Conservation (phyloP, 1,140 invertebrate species). For the Ganaspis sp. region DNA sequence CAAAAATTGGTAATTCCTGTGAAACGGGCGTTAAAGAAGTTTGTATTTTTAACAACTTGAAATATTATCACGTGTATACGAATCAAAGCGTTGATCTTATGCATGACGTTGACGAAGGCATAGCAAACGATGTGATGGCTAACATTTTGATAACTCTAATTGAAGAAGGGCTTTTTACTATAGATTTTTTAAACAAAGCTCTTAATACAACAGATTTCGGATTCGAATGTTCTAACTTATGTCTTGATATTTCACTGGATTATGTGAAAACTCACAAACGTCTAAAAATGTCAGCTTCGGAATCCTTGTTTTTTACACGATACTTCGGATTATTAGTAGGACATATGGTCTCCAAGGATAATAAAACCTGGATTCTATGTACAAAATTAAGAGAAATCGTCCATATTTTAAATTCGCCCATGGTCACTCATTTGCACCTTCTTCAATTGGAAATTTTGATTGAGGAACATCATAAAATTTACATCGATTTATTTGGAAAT, state of each 20-base stretch:
- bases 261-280: slow-evolving; percentile 11
- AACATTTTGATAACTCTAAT: slow-evolving; percentile 8
- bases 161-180: background rate
- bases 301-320: slow-evolving; percentile 8
- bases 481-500: slow-evolving; percentile 10
- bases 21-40: background rate
- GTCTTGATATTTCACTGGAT: background rate
- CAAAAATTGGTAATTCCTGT: background rate
- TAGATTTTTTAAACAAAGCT: background rate
- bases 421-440: background rate
- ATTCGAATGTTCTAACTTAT: slow-evolving; percentile 1
- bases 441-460: slow-evolving; percentile 3
- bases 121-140: background rate
- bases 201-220: background rate
- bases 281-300: slow-evolving; percentile 33
- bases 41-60: background rate
- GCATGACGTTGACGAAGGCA: slow-evolving; percentile 37
- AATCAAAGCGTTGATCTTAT: background rate
- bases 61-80: background rate
- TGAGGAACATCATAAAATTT: background rate
- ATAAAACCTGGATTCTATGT: slow-evolving; percentile 27
- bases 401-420: slow-evolving; percentile 13
- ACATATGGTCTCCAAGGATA: background rate
- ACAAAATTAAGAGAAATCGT: background rate
- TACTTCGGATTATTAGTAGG: slow-evolving; percentile 34